These are phyloP conservation scores for Drosophila differens DNA, from an alignment of 2,888 invertebrate genomes.

Conservation along the genomic window DNA sequence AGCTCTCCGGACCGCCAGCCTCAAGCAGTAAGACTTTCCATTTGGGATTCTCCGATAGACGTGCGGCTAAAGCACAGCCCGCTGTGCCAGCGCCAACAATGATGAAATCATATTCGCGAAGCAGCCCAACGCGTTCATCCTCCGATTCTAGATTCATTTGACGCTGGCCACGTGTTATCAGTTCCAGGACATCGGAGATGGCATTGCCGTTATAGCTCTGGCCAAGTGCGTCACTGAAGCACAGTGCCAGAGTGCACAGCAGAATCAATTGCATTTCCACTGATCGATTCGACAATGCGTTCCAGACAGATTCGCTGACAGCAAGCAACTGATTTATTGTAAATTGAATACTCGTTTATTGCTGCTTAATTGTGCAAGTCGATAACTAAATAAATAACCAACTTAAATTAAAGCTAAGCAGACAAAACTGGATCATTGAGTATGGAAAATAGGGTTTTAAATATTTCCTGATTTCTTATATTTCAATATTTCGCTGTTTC, in stretches of 20 bases:
- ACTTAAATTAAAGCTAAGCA: not conserved
- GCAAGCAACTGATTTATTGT: constrained; percentile 25
- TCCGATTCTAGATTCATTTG: constrained; percentile 72
- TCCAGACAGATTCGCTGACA: constrained; percentile 11
- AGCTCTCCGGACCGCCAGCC: constrained; percentile 90
- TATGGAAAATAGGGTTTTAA: too few species aligned
- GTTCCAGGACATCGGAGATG: constrained; percentile 58
- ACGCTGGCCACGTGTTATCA: constrained; percentile 72
- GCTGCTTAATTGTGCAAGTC: not conserved
- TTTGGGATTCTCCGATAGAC: constrained; percentile 89
- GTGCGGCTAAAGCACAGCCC: constrained; percentile 90
- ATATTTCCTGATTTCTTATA: too few species aligned
- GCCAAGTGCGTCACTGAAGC: not conserved
- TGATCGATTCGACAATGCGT: not conserved
- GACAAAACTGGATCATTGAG: too few species aligned
- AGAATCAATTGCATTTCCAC: constrained; percentile 16
- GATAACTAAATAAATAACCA: not conserved
- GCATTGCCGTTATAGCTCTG: constrained; percentile 42
- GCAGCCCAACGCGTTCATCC: constrained; percentile 65
- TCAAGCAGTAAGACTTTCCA: constrained; percentile 89
- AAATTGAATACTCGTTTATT: not conserved
- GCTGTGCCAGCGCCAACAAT: constrained; percentile 93
- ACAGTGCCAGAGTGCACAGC: not conserved
- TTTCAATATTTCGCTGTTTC: too few species aligned
- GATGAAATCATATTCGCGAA: constrained; percentile 90